A percentile compares a stretch with the other conserved stretches of the same genome.
Evolutionary conservation across 2,113 vertebrate genomes (phyloP).

Genomic region (Neodontobutis hainanensis): DNA sequence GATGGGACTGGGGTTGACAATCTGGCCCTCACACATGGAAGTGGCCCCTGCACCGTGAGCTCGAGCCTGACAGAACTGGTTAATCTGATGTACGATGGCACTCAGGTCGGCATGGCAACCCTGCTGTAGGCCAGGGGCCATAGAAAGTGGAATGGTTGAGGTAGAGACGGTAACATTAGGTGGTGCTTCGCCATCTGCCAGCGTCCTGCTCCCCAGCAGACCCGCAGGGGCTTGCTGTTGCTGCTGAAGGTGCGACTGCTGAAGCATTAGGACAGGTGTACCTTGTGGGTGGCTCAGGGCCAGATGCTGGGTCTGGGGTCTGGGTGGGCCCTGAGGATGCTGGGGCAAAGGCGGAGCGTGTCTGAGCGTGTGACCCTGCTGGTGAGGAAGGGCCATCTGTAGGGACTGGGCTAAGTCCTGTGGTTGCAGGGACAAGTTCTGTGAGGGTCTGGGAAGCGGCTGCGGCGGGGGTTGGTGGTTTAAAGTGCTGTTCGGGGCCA

Average conservation of each 20-base stretch:
- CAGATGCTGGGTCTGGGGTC: constrained; percentile 73
- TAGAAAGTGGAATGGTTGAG: constrained; percentile 99
- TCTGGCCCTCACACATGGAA: constrained; percentile 98
- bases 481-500: constrained; percentile 95
- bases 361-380: constrained; percentile 72
- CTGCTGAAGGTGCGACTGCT: constrained; percentile 80
- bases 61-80: constrained; percentile 97
- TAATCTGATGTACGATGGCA: constrained; percentile 98
- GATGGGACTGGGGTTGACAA: constrained; percentile 98
- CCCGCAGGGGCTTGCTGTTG: constrained; percentile 74
- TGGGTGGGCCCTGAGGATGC: constrained; percentile 72
- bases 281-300: constrained; percentile 73
- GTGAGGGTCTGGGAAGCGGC: constrained; percentile 79
- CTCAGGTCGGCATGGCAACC: constrained; percentile 92
- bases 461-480: constrained; percentile 83
- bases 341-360: constrained; percentile 73
- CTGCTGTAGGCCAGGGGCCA: constrained; percentile 94
- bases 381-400: constrained; percentile 70
- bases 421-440: constrained; percentile 73
- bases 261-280: constrained; percentile 80
- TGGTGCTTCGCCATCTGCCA: constrained; percentile 93
- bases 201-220: constrained; percentile 89
- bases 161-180: constrained; percentile 99
- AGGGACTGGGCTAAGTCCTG: constrained; percentile 76
- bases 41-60: constrained; percentile 89